Base-by-base conservation (phyloP, 2,797 vertebrate genomes). In the Xyrichtys novacula region DNA sequence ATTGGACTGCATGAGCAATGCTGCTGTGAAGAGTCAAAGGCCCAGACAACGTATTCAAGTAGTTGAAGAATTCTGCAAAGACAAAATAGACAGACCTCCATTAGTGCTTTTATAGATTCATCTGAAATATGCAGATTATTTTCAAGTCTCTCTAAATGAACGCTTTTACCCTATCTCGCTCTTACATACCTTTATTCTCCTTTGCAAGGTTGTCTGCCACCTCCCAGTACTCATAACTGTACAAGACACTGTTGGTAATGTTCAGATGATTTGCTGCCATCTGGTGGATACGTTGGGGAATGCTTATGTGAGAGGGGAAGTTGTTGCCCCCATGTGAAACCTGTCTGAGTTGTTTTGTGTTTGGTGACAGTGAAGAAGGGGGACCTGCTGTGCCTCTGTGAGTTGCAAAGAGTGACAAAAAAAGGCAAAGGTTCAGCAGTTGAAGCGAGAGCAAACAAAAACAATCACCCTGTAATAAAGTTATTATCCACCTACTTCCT, bases 181-280 rank as follows among this genome's bases (percentile, higher is more conserved):
- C 3, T 2, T 6, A 6, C 16, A 12, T 73, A 98, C 98, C 98
- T 95, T 95, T 95, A 84, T 97, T 98, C 60, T 99, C 98, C 91
- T 97, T 98, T 87, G 96, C 94, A 16, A 99, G 94, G 88, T 95
- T 98, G 91, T 99, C 98, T 6, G 98, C 97, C 91, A 99, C 95
- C 92, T 99, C 98, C 98, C 98, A 99, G 93, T 98, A 98, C 90
- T 99, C 97, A 1, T 98, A 99, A 89, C 98, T 98, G 89, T 98
- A 98, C 65, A 99, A 94, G 80, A 99, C 97, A 90, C 97, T 97
- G 92, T 99, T 99, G 89, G 98, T 99, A 85, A 99, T 99, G 92
- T 96, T 98, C 75, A 98, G 94, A 7, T 99, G 98, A 62, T 98
- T 99, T 92, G 97, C 97, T 7, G 98, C 97, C 97, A 99, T 99